Percentiles rank a stretch among this genome's conserved stretches.
Evolutionary conservation across 2,888 invertebrate species (phyloP).

Genomic region (Sympetrum striolatum): DNA sequence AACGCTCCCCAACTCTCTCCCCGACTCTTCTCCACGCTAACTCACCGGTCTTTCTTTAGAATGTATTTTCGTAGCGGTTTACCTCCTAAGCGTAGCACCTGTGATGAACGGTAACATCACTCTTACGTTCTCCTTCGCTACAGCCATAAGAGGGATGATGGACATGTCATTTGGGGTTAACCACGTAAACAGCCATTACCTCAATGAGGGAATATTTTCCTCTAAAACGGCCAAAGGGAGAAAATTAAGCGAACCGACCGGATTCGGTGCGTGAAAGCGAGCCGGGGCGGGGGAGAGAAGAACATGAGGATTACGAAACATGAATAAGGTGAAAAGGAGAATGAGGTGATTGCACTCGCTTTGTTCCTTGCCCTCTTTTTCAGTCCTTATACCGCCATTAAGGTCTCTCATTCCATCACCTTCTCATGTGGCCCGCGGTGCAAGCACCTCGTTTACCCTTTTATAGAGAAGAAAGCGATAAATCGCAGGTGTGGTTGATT

Average conservation of each 20-base stretch:
- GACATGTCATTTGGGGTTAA: neutral
- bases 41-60: slow-evolving; percentile 40
- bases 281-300: neutral
- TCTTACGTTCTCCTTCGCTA: neutral
- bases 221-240: neutral
- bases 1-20: neutral
- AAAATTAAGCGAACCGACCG: neutral
- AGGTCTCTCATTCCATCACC: neutral
- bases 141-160: neutral
- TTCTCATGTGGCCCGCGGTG: neutral
- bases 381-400: neutral
- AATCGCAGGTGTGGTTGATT: slow-evolving; percentile 10
- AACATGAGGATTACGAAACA: neutral
- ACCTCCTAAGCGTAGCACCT: neutral
- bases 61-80: slow-evolving; percentile 31
- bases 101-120: slow-evolving; percentile 3
- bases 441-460: neutral
- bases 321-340: neutral
- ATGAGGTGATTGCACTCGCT: slow-evolving; percentile 4
- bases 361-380: neutral
- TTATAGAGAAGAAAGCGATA: neutral
- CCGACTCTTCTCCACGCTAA: neutral
- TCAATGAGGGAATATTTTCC: neutral
- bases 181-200: no score
- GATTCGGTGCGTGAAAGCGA: neutral